These are phyloP conservation scores for Plecturocebus donacophilus DNA, from an alignment of 2,113 vertebrate genomes.

Conservation along the genomic window DNA sequence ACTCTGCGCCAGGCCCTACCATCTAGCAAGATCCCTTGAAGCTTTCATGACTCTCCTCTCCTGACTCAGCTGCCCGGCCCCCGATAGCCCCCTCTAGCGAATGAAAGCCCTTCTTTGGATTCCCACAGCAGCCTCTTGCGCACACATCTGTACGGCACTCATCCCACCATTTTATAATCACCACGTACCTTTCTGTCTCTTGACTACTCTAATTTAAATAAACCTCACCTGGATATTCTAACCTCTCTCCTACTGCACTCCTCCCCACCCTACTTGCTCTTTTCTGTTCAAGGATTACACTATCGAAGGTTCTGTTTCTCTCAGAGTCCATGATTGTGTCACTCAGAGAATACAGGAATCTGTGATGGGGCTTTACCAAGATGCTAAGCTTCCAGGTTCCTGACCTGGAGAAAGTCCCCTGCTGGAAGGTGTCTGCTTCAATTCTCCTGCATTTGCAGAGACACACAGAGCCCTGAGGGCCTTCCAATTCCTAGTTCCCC, in stretches of 20 bases:
- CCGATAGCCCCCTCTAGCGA: no score
- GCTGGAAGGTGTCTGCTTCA: constrained; percentile 62
- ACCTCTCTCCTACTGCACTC: not conserved
- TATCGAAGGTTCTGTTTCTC: not conserved
- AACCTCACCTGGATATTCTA: not conserved
- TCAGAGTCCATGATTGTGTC: not conserved
- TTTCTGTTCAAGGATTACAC: not conserved
- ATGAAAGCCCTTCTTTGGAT: not conserved
- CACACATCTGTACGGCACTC: not conserved
- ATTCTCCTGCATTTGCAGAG: constrained; percentile 78
- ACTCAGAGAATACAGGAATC: not conserved
- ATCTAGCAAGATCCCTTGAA: not conserved
- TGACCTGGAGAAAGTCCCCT: constrained; percentile 38
- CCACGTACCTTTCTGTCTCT: not conserved
- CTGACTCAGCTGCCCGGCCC: not conserved
- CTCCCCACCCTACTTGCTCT: not conserved
- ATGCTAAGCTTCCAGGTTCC: not conserved
- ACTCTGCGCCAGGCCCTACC: not conserved
- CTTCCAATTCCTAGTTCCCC: constrained; percentile 78
- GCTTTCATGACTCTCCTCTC: not conserved
- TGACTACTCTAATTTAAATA: not conserved
- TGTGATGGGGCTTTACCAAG: not conserved
- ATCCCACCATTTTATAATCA: not conserved
- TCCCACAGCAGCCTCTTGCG: not conserved
- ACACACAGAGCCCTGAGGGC: constrained; percentile 82